phyloP scores from a whole-genome alignment of 2,888 invertebrate genomes.

The Sarcophaga subvicina region DNA sequence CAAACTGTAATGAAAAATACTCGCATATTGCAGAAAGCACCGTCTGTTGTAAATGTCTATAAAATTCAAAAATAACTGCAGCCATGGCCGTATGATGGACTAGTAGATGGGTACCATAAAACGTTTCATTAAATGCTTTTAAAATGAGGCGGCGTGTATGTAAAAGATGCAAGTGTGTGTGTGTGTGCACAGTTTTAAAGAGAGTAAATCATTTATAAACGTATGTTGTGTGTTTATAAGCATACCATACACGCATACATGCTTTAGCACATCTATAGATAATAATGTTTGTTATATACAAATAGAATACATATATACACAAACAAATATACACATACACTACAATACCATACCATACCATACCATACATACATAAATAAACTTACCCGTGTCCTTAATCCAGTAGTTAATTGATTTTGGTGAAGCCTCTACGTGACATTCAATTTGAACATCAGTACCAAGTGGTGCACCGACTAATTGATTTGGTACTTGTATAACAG shows the following conservation, averaged over 20 bases:
- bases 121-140: slow-evolving; percentile 65
- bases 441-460: slow-evolving; percentile 92
- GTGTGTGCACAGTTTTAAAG: not conserved
- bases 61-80: slow-evolving; percentile 75
- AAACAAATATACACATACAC: not conserved
- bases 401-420: slow-evolving; percentile 96
- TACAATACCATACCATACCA: slow-evolving; percentile 53
- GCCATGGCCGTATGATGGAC: slow-evolving; percentile 47
- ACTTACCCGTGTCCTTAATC: slow-evolving; percentile 92
- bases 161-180: not conserved
- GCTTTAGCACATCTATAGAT: slow-evolving; percentile 7
- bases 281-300: not conserved
- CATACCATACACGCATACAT: slow-evolving; percentile 9
- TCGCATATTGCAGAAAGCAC: slow-evolving; percentile 64
- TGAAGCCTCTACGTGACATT: slow-evolving; percentile 95
- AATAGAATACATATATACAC: not conserved
- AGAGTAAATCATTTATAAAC: slow-evolving; percentile 30
- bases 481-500: slow-evolving; percentile 95
- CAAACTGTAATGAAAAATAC: slow-evolving; percentile 40
- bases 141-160: slow-evolving; percentile 41
- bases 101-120: slow-evolving; percentile 43
- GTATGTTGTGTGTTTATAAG: slow-evolving; percentile 50
- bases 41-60: slow-evolving; percentile 73
- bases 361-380: slow-evolving; percentile 39
- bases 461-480: slow-evolving; percentile 95